Percentiles rank a stretch among this genome's conserved stretches.
These are phyloP conservation scores for Stegana nigrithorax DNA, from an alignment of 2,888 invertebrate genomes.

Conservation along the genomic window DNA sequence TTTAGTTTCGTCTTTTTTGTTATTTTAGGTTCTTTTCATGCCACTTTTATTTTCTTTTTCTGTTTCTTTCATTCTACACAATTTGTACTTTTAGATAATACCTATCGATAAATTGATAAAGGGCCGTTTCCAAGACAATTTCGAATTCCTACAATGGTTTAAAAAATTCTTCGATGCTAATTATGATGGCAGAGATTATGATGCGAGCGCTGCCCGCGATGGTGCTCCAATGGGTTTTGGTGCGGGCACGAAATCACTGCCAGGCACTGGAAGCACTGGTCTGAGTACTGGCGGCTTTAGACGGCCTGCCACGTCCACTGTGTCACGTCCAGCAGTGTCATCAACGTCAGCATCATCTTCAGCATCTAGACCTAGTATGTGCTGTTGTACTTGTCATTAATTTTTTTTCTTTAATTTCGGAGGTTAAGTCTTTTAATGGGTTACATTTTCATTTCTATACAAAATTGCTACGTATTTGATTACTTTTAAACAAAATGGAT, in stretches of 20 bases:
- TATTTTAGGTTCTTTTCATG: conserved; percentile 24
- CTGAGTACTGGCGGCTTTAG: conserved; percentile 50
- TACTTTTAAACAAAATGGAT: conserved; percentile 57
- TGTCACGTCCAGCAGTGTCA: conserved; percentile 42
- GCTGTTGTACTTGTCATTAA: conserved; percentile 38
- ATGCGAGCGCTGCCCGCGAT: conserved; percentile 87
- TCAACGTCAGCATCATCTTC: conserved; percentile 53
- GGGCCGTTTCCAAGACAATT: conserved; percentile 99
- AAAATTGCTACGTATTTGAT: too few relatives aligned
- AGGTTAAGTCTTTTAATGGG: conserved; percentile 3
- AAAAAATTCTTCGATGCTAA: conserved; percentile 99
- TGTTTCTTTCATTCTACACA: conserved; percentile 35
- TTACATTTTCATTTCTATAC: conserved; percentile 23
- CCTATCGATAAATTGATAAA: conserved; percentile 81
- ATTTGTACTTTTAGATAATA: conserved; percentile 67
- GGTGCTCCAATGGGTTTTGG: conserved; percentile 88
- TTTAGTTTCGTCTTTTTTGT: conserved; percentile 30
- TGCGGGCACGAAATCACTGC: conserved; percentile 64
- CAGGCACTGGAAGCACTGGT: conserved; percentile 53
- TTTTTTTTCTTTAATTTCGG: conserved; percentile 7
- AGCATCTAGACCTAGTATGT: conserved; percentile 67
- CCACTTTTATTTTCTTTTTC: conserved; percentile 24
- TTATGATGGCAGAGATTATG: conserved; percentile 94
- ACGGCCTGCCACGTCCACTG: conserved; percentile 48
- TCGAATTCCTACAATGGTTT: conserved; percentile 99